A percentile compares a stretch with the other conserved stretches of the same genome.
Evolutionary conservation across 2,797 vertebrate species (phyloP).

Genomic region (Notoglanidium macrostoma): DNA sequence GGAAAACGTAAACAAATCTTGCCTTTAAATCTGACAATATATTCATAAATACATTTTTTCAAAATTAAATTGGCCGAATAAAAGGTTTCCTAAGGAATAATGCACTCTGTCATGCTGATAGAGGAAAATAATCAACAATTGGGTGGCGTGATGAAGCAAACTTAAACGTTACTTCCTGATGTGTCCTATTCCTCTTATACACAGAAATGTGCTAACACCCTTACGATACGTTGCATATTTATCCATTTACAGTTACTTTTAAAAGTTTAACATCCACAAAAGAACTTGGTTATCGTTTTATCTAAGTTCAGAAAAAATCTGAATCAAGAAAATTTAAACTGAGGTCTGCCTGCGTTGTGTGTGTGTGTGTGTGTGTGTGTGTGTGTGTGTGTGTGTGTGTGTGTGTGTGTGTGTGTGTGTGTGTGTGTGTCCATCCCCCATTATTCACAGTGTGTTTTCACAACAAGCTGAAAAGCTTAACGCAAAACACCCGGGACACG

Average conservation of each 20-base stretch:
- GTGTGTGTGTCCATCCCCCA: not conserved
- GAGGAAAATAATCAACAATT: not conserved
- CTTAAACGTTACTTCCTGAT: not conserved
- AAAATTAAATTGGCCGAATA: not conserved
- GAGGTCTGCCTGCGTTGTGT: too few species aligned
- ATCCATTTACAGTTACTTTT: not conserved
- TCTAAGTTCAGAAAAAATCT: too few species aligned
- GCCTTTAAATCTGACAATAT: not conserved
- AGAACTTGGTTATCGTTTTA: not conserved
- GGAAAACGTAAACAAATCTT: not conserved
- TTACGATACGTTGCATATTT: not conserved
- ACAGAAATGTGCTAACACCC: not conserved
- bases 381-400: too few species aligned
- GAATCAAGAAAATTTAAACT: too few species aligned
- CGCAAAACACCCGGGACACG: not conserved
- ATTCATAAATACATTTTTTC: not conserved
- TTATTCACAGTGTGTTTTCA: slow-evolving; percentile 22
- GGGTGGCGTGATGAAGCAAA: not conserved
- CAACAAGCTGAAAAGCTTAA: slow-evolving; percentile 25
- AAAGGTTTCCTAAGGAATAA: not conserved
- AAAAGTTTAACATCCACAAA: not conserved
- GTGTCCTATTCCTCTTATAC: not conserved
- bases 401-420: not conserved
- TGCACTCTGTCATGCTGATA: not conserved
- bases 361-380: too few species aligned